Evolutionary conservation across 2,888 invertebrate genomes (phyloP), one percentile per base, ranked within the genome.

Genomic region (Limnephilus auricula): DNA sequence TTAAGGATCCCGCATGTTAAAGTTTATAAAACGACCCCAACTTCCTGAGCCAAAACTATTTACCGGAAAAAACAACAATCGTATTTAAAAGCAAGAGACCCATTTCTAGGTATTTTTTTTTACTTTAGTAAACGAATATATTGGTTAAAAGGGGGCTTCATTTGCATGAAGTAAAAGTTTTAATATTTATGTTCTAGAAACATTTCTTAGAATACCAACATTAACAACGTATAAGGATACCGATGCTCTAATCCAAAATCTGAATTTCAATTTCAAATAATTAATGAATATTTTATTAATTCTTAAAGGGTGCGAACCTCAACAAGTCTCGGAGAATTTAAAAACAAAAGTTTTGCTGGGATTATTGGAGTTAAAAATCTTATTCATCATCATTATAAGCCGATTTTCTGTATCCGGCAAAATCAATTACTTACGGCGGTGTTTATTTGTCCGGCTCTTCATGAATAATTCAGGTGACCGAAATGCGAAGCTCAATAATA

Each of bases 341-440:
- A 50, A 50, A 50, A 50, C 50, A 18, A 50, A 50, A 50, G 18
- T 50, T 50, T 18, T 50, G 0, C 1, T 3, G 50, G 25, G 65
- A 65, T 25, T 25, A 65, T n/a, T 65, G 9, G 25, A 65, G 65
- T 65, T 65, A 6, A 65, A 65, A 18, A 25, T 65, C 65, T 65
- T 65, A 25, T 65, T 65, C 65, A 65, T 65, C 65, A 25, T 65
- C 65, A 65, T 65, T 65, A 65, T 65, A 25, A 65, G 65, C 65
- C 25, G 65, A 65, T 65, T 65, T 65, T 65, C 25, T n/a, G 65
- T 65, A 65, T 65, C 65, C 65, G 65, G 25, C 65, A 65, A 65
- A 65, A 65, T 65, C 65, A 65, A 65, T 65, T 65, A 65, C 65
- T 65, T n/a, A 65, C 65, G 65, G 65, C 65, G 65, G 65, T 65